Percentiles rank a stretch among this genome's conserved stretches.
These are phyloP conservation scores for Mastomys natalensis DNA, from an alignment of 2,113 vertebrate species.

Conservation along the genomic window DNA sequence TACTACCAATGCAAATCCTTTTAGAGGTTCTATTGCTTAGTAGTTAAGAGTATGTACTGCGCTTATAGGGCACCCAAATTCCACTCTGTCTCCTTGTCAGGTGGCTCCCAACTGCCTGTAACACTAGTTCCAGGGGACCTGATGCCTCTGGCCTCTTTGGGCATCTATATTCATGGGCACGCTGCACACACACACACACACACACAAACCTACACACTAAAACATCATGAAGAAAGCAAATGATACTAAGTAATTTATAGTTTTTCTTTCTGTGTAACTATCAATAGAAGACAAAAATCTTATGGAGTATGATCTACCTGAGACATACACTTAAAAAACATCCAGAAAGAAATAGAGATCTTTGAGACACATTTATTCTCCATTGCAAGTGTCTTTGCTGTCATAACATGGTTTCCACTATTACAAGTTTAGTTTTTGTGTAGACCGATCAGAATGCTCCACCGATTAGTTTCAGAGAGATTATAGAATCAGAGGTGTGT, in stretches of 20 bases:
- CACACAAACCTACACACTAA: not conserved
- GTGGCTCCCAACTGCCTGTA: not conserved
- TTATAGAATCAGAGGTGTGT: not conserved
- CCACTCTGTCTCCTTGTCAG: not conserved
- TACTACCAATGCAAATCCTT: not conserved
- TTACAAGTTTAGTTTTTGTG: conserved; percentile 23
- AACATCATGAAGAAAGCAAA: not conserved
- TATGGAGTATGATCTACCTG: not conserved
- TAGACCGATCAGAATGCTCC: not conserved
- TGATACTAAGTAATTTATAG: not conserved
- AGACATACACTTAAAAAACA: conserved; percentile 25
- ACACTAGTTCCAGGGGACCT: not conserved
- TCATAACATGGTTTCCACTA: conserved; percentile 33
- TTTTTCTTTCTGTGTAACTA: not conserved
- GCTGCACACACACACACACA: not conserved
- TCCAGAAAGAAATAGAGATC: not conserved
- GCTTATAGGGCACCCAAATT: not conserved
- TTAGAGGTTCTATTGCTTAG: not conserved
- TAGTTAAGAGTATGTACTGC: not conserved
- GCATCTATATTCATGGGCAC: not conserved
- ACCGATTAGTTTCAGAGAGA: not conserved
- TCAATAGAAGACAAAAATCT: conserved; percentile 10
- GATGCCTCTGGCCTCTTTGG: not conserved
- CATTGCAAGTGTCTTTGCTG: not conserved
- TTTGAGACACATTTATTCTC: conserved; percentile 30